These are phyloP conservation scores for Neotoma lepida DNA, from an alignment of 2,113 vertebrate species.

Conservation along the genomic window DNA sequence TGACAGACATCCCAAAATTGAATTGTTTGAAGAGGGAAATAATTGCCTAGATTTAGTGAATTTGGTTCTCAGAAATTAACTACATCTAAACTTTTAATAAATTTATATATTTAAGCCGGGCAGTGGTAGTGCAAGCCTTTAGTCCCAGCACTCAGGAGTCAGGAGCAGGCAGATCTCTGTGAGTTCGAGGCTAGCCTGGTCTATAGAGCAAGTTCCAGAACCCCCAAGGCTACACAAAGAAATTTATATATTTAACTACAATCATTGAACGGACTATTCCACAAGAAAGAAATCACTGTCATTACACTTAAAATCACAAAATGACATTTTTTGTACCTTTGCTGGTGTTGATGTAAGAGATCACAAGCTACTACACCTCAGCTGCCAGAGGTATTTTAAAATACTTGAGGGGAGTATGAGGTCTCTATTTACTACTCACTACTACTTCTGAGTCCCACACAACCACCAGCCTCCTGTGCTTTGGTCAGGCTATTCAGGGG, in stretches of 20 bases:
- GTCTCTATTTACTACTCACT: not conserved
- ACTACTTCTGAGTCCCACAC: slow-evolving; percentile 11
- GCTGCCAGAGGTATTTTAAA: slow-evolving; percentile 6
- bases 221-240: not conserved
- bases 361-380: not conserved
- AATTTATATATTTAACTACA: slow-evolving; percentile 42
- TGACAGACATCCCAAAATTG: slow-evolving; percentile 64
- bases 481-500: not conserved
- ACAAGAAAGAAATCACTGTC: slow-evolving; percentile 22
- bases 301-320: slow-evolving; percentile 44
- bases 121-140: not conserved
- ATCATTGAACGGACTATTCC: slow-evolving; percentile 3
- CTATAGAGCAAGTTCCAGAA: not conserved
- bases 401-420: not conserved
- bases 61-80: slow-evolving; percentile 57
- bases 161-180: not conserved
- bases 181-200: not conserved
- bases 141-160: not conserved
- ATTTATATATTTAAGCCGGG: slow-evolving; percentile 8
- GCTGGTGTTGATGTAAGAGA: slow-evolving; percentile 42
- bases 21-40: slow-evolving; percentile 68
- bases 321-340: not conserved
- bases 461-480: not conserved
- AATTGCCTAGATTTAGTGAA: slow-evolving; percentile 31
- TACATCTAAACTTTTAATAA: slow-evolving; percentile 48